Evolutionary conservation across 2,797 vertebrate species (phyloP), one percentile per base, ranked within the genome.

Genomic region (Telmatherina bonti): DNA sequence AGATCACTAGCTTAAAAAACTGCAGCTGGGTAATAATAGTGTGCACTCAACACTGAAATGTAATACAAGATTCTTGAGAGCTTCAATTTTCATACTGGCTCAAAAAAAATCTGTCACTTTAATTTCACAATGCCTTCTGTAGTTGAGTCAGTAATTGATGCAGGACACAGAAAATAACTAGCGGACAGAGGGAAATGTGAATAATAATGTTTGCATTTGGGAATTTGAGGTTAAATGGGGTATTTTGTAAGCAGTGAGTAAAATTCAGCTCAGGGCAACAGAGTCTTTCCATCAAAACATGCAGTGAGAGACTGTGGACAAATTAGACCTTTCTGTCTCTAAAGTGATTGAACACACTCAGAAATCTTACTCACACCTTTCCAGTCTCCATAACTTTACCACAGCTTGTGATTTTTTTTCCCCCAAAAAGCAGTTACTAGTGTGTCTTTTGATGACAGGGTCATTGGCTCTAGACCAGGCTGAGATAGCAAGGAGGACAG

Each of bases 391-490:
- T 12, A 65, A 31, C 31, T 53, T 47, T 26, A 43, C 51, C 24
- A 26, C 16, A 61, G 30, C 53, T 20, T 27, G 2, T 30, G 20
- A 58, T n/a, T 49, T 41, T 60, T 38, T 35, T 11, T 12, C 15
- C 60, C 27, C 59, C 8, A 52, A 49, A 49, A 45, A 29, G 27
- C 27, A 49, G 45, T 63, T 57, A 65, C 62, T 74, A 49, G 26
- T 33, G 59, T 60, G 53, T 62, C 31, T 72, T 71, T 72, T 71
- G 31, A 70, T 49, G 62, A 54, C 4, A 16, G 66, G 72, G 76
- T 84, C 58, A 81, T 24, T 64, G 65, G 59, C 61, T 69, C 76
- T 79, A 18, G 49, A 60, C 53, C 22, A 56, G 78, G 53, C 33
- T 55, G 59, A 78, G 64, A 68, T 56, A 61, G 36, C 53, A 27